Evolutionary conservation across 2,888 invertebrate species (phyloP).

Genomic region (Noctua pronuba): DNA sequence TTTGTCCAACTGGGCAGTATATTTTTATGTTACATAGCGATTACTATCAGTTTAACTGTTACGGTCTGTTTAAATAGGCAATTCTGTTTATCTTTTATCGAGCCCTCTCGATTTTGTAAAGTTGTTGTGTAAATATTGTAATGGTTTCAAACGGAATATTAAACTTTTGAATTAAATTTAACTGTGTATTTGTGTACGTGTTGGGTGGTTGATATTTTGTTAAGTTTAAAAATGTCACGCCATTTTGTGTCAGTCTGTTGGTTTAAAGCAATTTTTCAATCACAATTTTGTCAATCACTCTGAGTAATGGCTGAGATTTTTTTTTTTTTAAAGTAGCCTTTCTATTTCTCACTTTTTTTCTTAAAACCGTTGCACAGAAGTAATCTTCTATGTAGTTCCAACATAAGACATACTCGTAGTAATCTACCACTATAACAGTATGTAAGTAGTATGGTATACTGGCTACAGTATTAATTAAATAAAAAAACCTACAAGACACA

Average conservation of each 20-base stretch:
- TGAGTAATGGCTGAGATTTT: background rate
- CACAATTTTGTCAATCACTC: background rate
- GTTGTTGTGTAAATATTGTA: slow-evolving; percentile 64
- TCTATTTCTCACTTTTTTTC: background rate
- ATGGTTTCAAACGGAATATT: slow-evolving; percentile 40
- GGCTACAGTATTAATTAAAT: background rate
- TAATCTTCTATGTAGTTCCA: background rate
- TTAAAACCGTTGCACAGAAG: background rate
- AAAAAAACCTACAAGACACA: background rate
- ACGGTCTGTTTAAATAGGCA: slow-evolving; percentile 77
- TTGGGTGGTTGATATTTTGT: slow-evolving; percentile 12
- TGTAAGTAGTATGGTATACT: background rate
- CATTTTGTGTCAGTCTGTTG: background rate
- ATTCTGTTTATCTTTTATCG: slow-evolving; percentile 72
- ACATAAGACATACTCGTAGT: background rate
- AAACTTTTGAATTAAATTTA: slow-evolving; percentile 46
- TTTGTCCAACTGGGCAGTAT: slow-evolving; percentile 74
- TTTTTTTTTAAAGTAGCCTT: background rate
- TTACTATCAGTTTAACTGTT: slow-evolving; percentile 76
- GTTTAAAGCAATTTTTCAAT: background rate
- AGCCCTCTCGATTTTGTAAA: slow-evolving; percentile 70
- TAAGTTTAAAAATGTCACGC: background rate
- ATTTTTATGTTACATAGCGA: slow-evolving; percentile 80
- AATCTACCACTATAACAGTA: background rate
- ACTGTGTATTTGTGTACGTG: slow-evolving; percentile 19